Evolutionary conservation across 2,888 invertebrate genomes (phyloP), one percentile per base, ranked within the genome.

Genomic region (Stenoptilia bipunctidactyla): DNA sequence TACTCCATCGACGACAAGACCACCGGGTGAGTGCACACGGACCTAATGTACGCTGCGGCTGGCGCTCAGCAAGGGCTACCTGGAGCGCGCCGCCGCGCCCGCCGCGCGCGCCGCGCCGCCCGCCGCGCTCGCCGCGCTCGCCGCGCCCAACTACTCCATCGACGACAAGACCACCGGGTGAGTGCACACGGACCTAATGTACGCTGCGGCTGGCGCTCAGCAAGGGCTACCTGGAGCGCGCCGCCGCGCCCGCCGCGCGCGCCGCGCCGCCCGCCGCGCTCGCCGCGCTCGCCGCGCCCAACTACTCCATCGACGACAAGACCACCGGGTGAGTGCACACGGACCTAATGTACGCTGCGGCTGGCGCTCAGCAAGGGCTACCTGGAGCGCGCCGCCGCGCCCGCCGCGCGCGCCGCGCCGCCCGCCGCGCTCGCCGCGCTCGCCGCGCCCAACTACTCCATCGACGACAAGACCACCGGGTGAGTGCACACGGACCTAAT

Each of bases 181-280:
- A n/a, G n/a, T n/a, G n/a, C n/a, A n/a, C n/a, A n/a, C n/a, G n/a
- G n/a, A n/a, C n/a, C n/a, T n/a, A n/a, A n/a, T n/a, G n/a, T n/a
- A n/a, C n/a, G n/a, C n/a, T n/a, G n/a, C 89, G 90, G 59, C 82
- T 98, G 46, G 98, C 98, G 15, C 88, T 92, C 67, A 95, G 94
- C 60, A 98, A 98, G 86, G 98, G 95, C 8, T 97, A 96, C 73
- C 85, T 97, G 42, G 95, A 96, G 69, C 91, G 91, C 51, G 93
- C 93, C 52, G 89, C 90, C 39, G 85, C 87, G 42, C n/a, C n/a
- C n/a, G n/a, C n/a, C n/a, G 61, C 63, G 47, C 62, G 66, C 34
- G 52, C 51, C 90, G 90, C 50, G 38, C 46, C 44, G 37, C 47
- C 44, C 38, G 46, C 39, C 36, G n/a, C n/a, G n/a, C n/a, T n/a